Base-by-base conservation (phyloP, 2,797 vertebrate genomes). In the Momotus momota region DNA sequence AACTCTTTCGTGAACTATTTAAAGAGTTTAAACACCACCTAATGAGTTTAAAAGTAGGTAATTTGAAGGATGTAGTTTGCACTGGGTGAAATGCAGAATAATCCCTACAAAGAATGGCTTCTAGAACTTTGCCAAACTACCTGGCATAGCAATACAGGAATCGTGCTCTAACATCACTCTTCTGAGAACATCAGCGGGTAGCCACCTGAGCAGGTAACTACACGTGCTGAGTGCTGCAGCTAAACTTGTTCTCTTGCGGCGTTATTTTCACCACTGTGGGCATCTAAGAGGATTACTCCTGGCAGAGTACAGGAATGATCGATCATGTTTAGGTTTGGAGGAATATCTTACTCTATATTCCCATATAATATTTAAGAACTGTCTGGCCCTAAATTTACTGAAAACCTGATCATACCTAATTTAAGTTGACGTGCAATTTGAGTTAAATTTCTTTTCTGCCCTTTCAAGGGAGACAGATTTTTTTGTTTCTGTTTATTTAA, bases 401-500 rank as follows among this genome's bases (percentile, higher is more conserved):
- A 92, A 91, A 96, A 78, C 67, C 38, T 74, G 40, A 82, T 77
- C 26, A 43, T 26, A 70, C 16, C 40, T 83, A 35, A 77, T 91
- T 96, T 86, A 91, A 93, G 93, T 41, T 83, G 71, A 81, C 62
- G 60, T 74, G 88, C 61, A 95, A 86, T 96, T 84, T 81, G 74
- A 75, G 95, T 31, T 82, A 96, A 93, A 96, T 97, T 90, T 96
- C 86, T 81, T 93, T 97, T 92, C 75, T 96, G 82, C 77, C 83
- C 85, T 97, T 98, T 96, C 86, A 94, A 91, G 83, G 86, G 86
- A 94, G 81, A 92, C 73, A 94, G 94, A 96, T 95, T 96, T 96
- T 96, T 87, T 81, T 91, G 85, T 94, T 94, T 95, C 93, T 97
- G 90, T 97, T 96, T 98, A 95, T 97, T 97, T 97, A 98, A 98